A percentile compares a stretch with the other conserved stretches of the same genome.
Conservation (phyloP, 2,888 invertebrate genomes). For the Macrosoma leucophasiata region DNA sequence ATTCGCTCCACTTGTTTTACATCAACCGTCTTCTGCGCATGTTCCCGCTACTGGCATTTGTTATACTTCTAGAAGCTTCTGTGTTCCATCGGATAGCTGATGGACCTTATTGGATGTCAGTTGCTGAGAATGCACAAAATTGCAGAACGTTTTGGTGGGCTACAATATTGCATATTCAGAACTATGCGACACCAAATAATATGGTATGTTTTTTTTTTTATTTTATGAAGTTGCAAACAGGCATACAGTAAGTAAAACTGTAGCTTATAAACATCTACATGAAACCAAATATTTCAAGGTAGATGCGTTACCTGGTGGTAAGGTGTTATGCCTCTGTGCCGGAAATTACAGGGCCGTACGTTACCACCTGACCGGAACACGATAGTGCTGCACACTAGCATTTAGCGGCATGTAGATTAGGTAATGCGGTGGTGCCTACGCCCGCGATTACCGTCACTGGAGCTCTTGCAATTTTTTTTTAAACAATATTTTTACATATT, state of each 20-base stretch:
- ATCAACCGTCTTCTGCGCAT: conserved; percentile 43
- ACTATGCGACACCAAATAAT: conserved; percentile 33
- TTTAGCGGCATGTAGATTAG: too few species aligned
- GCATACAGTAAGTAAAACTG: background rate
- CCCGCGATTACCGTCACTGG: too few species aligned
- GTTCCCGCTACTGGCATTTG: conserved; percentile 42
- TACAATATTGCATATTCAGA: conserved; percentile 47
- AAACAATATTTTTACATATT: too few species aligned
- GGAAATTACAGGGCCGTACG: too few species aligned
- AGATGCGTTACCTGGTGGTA: background rate
- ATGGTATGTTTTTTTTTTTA: conserved; percentile 31
- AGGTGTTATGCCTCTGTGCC: background rate
- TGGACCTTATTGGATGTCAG: conserved; percentile 37
- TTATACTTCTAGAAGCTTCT: conserved; percentile 38
- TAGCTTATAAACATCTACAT: too few species aligned
- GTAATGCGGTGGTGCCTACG: too few species aligned
- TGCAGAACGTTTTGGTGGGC: conserved; percentile 52
- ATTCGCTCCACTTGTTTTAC: conserved; percentile 45
- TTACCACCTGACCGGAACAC: too few species aligned
- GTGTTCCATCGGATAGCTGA: conserved; percentile 36
- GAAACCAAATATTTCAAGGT: conserved; percentile 2
- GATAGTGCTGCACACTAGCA: too few species aligned
- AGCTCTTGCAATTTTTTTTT: too few species aligned
- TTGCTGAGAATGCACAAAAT: conserved; percentile 24
- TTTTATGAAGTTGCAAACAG: background rate